Conservation (phyloP, 2,797 vertebrate species). For the Hozukius guyotensis region DNA sequence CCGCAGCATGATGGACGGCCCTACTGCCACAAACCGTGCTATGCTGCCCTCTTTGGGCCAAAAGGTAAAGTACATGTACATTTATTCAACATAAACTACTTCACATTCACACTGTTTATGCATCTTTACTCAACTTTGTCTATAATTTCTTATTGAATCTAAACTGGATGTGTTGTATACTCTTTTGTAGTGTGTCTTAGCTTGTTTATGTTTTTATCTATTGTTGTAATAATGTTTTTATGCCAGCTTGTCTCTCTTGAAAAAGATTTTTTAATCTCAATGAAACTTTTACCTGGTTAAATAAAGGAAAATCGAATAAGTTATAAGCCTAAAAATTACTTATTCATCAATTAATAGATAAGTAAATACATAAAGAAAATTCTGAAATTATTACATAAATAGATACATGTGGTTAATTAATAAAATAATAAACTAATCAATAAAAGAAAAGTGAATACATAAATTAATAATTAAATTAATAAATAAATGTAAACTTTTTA, state of each 20-base stretch:
- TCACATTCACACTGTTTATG: not conserved
- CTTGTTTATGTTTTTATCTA: not conserved
- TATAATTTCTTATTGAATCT: not conserved
- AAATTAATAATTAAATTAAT: not conserved
- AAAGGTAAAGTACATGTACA: conserved; percentile 75
- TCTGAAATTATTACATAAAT: no score
- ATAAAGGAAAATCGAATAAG: not conserved
- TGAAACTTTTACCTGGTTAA: not conserved
- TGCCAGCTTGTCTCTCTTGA: not conserved
- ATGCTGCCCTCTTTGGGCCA: conserved; percentile 87
- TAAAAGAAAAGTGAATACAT: not conserved
- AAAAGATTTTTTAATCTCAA: not conserved
- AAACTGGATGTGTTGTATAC: not conserved
- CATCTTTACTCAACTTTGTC: not conserved
- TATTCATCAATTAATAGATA: not conserved
- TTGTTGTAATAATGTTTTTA: not conserved
- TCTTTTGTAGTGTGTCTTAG: not conserved
- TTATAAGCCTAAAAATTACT: no score
- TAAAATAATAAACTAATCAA: not conserved
- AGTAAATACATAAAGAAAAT: not conserved
- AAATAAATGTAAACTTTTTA: no score
- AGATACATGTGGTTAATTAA: no score
- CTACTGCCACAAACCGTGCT: conserved; percentile 89
- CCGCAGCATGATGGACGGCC: conserved; percentile 92
- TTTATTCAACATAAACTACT: not conserved